Evolutionary conservation across 2,888 invertebrate genomes (phyloP).

Genomic region (Dascillus cervinus): DNA sequence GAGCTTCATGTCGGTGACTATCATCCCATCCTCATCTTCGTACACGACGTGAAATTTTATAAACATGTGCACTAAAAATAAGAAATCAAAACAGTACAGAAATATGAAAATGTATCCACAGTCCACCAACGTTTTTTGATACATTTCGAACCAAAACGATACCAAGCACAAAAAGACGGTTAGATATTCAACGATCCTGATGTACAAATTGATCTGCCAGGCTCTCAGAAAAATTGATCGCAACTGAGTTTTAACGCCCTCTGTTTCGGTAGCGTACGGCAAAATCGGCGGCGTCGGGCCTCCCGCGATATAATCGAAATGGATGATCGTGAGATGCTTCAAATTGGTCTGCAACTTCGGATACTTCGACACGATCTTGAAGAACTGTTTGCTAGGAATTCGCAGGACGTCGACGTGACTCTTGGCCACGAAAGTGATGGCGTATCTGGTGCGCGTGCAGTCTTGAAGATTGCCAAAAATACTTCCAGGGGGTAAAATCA

Average conservation of each 20-base stretch:
- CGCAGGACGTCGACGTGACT: conserved; percentile 21
- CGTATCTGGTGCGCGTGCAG: conserved; percentile 15
- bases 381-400: conserved; percentile 16
- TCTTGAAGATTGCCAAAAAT: conserved; percentile 23
- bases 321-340: conserved; percentile 10
- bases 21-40: conserved; percentile 20
- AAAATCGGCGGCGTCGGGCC: no score
- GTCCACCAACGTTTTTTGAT: conserved; percentile 2
- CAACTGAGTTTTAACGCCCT: no score
- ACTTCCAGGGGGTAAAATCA: conserved; percentile 19
- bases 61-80: conserved; percentile 19
- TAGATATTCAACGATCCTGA: no score
- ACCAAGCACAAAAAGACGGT: conserved; percentile 2
- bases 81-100: conserved; percentile 16
- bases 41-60: conserved; percentile 18
- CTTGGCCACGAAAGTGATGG: conserved; percentile 23
- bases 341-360: conserved; percentile 10
- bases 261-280: no score
- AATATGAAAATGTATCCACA: not conserved
- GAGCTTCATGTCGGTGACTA: conserved; percentile 12
- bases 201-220: no score
- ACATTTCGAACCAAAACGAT: conserved; percentile 2
- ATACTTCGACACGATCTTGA: conserved; percentile 18
- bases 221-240: no score
- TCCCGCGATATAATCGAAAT: conserved; percentile 17